A percentile compares a stretch with the other conserved stretches of the same genome.
Evolutionary conservation across 2,797 vertebrate species (phyloP).

Genomic region (Microhierax caerulescens): DNA sequence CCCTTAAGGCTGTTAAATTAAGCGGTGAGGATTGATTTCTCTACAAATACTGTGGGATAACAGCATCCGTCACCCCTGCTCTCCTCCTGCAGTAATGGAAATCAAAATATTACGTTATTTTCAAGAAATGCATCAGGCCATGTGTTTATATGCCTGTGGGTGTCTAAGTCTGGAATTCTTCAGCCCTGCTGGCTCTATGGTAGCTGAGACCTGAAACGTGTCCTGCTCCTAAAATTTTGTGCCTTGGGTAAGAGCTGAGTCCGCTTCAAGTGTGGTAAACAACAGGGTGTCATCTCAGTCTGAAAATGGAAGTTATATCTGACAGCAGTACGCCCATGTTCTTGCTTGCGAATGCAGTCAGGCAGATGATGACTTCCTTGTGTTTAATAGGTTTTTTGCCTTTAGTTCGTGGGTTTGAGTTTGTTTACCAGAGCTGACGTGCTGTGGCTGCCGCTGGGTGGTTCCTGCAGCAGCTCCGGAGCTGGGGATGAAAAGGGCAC

Average conservation of each 20-base stretch:
- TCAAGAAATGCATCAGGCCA: not conserved
- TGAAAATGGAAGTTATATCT: not conserved
- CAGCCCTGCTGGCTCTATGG: not conserved
- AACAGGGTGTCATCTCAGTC: rapidly evolving
- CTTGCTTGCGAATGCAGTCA: not conserved
- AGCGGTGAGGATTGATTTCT: not conserved
- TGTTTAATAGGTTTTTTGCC: not conserved
- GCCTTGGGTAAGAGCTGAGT: not conserved
- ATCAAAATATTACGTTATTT: not conserved
- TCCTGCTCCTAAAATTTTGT: not conserved
- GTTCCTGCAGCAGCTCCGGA: rapidly evolving
- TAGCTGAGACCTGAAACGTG: not conserved
- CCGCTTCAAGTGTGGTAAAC: rapidly evolving
- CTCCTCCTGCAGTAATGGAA: not conserved
- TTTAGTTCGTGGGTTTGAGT: not conserved
- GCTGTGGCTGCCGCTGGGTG: not conserved
- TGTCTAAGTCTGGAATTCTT: not conserved
- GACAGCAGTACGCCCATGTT: not conserved
- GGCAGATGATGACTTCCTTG: not conserved
- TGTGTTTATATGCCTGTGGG: not conserved
- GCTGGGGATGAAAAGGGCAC: rapidly evolving
- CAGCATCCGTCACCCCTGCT: not conserved
- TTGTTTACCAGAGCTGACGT: not conserved
- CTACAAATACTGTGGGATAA: not conserved
- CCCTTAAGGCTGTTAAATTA: not conserved